phyloP scores from a whole-genome alignment of 2,888 invertebrate genomes.

The Drosophila macrospina region DNA sequence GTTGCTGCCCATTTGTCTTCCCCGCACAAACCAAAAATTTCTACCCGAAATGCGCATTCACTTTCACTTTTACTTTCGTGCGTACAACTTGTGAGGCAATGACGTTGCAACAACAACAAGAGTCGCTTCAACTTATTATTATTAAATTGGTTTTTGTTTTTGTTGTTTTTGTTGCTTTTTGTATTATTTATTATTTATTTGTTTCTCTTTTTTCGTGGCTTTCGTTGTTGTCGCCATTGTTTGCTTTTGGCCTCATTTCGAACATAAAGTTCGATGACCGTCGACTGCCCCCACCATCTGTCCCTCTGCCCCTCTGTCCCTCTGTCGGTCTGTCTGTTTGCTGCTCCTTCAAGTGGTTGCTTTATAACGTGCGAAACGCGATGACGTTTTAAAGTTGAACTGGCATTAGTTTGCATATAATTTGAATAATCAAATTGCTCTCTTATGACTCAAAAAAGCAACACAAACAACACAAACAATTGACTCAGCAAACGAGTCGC shows the following conservation, averaged over 20 bases:
- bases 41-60: conserved; percentile 39
- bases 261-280: conserved; percentile 70
- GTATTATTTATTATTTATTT: conserved; percentile 27
- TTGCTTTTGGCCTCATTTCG: conserved; percentile 70
- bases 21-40: conserved; percentile 56
- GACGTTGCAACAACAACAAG: conserved; percentile 23
- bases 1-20: neutral
- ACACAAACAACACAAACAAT: neutral
- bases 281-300: neutral
- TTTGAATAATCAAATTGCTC: conserved; percentile 48
- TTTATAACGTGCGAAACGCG: conserved; percentile 40
- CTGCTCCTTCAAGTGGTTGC: conserved; percentile 44
- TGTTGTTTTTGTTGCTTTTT: too few species aligned
- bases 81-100: conserved; percentile 54
- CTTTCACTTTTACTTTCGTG: conserved; percentile 83
- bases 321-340: conserved; percentile 2
- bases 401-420: conserved; percentile 58
- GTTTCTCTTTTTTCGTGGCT: conserved; percentile 26
- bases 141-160: conserved; percentile 50
- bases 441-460: conserved; percentile 20
- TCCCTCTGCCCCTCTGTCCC: neutral
- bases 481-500: conserved; percentile 30
- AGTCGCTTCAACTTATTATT: conserved; percentile 33
- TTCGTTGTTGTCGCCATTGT: conserved; percentile 49
- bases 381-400: conserved; percentile 47